Conservation (phyloP, 2,888 invertebrate species). For the Kryphioiulus occultus region DNA sequence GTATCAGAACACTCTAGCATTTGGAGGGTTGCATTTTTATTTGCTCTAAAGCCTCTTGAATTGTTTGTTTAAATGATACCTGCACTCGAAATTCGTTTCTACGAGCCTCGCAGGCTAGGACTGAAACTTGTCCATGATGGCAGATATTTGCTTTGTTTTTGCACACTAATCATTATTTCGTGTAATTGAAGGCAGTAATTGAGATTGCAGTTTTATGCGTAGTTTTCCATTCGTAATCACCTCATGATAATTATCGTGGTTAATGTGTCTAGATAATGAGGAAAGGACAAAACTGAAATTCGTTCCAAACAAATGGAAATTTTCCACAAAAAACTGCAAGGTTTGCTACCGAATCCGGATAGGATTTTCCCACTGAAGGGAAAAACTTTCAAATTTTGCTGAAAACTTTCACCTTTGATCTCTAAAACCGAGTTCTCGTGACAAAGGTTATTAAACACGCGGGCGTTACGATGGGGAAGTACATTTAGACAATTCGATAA, state of each 20-base stretch:
- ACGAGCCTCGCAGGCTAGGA: background rate
- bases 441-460: too few relatives aligned
- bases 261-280: background rate
- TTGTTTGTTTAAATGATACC: background rate
- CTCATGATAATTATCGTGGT: background rate
- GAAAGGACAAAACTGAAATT: background rate
- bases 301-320: background rate
- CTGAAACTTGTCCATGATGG: background rate
- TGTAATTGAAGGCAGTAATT: background rate
- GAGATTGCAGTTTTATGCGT: background rate
- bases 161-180: background rate
- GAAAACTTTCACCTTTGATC: background rate
- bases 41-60: background rate
- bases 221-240: background rate
- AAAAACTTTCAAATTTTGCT: background rate
- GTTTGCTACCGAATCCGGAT: background rate
- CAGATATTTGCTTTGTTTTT: background rate
- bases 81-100: background rate
- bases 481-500: too few relatives aligned
- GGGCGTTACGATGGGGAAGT: too few relatives aligned
- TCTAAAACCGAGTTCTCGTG: background rate
- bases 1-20: background rate
- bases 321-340: conserved; percentile 1
- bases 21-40: background rate
- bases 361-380: background rate